Evolutionary conservation across 2,888 invertebrate species (phyloP).

Genomic region (Synergus japonicus): DNA sequence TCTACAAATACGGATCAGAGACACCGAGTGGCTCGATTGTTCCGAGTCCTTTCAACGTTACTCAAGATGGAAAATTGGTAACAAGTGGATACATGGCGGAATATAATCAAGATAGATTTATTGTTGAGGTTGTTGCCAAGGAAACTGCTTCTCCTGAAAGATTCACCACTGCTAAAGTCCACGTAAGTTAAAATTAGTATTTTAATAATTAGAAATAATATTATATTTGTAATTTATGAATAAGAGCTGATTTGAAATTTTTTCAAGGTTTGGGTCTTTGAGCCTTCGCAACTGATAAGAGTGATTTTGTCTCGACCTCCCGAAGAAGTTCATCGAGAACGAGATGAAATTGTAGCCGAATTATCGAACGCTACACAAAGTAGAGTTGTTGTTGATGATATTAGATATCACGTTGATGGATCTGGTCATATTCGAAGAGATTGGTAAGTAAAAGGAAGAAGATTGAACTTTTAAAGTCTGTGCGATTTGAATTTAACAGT

Average conservation of each 20-base stretch:
- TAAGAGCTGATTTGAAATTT: constrained; percentile 34
- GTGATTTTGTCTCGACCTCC: constrained; percentile 91
- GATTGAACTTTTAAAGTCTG: not conserved
- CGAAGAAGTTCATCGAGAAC: constrained; percentile 85
- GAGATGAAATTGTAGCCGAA: constrained; percentile 85
- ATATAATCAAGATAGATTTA: constrained; percentile 92
- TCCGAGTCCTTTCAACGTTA: constrained; percentile 91
- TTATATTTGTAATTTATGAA: not conserved
- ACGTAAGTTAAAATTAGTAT: constrained; percentile 80
- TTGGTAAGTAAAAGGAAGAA: constrained; percentile 78
- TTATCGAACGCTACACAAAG: constrained; percentile 87
- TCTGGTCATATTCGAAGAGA: constrained; percentile 83
- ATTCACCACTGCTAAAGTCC: constrained; percentile 86
- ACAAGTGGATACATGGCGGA: constrained; percentile 92
- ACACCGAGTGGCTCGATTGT: constrained; percentile 91
- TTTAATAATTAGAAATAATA: constrained; percentile 25
- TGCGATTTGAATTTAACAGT: not conserved
- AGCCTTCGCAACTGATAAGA: constrained; percentile 89
- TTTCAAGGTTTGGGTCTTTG: constrained; percentile 91
- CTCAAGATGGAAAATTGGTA: constrained; percentile 84
- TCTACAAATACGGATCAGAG: constrained; percentile 88
- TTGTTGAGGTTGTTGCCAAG: constrained; percentile 89
- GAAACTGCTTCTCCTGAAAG: constrained; percentile 89
- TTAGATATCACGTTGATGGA: constrained; percentile 85
- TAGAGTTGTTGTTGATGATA: constrained; percentile 88